These are phyloP conservation scores for Chlorodrepanis virens DNA, from an alignment of 2,113 vertebrate species.

Conservation along the genomic window DNA sequence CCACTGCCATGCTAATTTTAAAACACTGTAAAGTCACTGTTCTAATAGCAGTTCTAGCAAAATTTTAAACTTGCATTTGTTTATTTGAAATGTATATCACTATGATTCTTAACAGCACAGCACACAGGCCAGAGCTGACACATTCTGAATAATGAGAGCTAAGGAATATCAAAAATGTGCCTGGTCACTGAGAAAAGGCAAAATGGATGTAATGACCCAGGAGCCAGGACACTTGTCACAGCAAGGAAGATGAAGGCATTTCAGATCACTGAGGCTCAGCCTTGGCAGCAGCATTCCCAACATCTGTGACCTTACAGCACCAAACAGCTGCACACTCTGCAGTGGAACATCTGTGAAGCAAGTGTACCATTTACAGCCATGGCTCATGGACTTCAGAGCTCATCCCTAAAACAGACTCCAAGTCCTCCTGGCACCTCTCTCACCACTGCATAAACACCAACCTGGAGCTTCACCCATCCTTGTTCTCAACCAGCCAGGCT, in stretches of 20 bases:
- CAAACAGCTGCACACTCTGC: background rate
- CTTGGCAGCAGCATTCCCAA: background rate
- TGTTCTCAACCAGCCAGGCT: background rate
- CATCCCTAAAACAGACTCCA: background rate
- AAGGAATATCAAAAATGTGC: background rate
- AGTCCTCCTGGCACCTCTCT: background rate
- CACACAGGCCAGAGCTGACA: background rate
- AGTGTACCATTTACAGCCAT: background rate
- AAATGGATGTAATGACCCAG: background rate
- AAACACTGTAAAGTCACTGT: background rate
- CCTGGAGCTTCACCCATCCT: background rate
- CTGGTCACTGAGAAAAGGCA: background rate
- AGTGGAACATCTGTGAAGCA: background rate
- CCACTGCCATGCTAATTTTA: background rate
- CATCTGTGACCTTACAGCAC: slow-evolving; percentile 18
- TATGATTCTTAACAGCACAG: background rate
- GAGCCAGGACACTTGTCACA: background rate
- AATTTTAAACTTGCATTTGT: background rate
- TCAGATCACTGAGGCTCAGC: background rate
- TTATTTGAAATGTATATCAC: background rate
- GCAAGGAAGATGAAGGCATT: background rate
- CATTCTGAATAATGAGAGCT: background rate
- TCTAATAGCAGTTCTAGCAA: background rate
- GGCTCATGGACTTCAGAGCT: background rate
- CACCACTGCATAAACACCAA: background rate